Evolutionary conservation across 1,140 invertebrate species (phyloP).

Genomic region (Plutomurus gul): DNA sequence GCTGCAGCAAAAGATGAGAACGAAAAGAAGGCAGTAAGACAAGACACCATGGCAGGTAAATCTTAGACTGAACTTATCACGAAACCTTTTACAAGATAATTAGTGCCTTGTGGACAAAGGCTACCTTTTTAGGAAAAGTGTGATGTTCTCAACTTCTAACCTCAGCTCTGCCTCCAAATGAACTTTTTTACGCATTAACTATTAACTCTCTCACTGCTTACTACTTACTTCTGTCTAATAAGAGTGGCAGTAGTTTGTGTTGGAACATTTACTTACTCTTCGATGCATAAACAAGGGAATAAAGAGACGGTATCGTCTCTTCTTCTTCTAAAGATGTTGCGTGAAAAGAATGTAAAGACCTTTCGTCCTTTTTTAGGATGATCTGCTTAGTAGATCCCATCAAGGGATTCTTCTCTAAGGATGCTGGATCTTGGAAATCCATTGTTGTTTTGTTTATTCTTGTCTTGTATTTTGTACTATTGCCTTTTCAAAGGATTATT

Average conservation of each 20-base stretch:
- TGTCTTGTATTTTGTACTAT: background rate
- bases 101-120: conserved; percentile 42
- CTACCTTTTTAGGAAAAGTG: conserved; percentile 32
- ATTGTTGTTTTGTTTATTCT: conserved; percentile 5
- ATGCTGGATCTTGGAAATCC: background rate
- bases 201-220: background rate
- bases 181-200: background rate
- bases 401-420: background rate
- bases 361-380: conserved; percentile 11
- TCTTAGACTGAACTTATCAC: conserved; percentile 1
- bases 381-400: background rate
- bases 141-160: background rate
- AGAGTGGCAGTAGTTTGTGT: background rate
- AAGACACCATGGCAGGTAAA: background rate
- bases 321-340: too few relatives aligned
- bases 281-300: background rate
- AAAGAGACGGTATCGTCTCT: background rate
- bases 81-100: conserved; percentile 44
- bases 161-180: background rate
- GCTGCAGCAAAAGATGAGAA: background rate
- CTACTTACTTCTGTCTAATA: background rate
- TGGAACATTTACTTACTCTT: background rate
- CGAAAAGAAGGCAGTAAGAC: background rate
- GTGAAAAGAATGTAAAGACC: background rate
- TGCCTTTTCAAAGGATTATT: conserved; percentile 10